Evolutionary conservation across 2,797 vertebrate species (phyloP), one percentile per base, ranked within the genome.

Genomic region (Periparus ater): DNA sequence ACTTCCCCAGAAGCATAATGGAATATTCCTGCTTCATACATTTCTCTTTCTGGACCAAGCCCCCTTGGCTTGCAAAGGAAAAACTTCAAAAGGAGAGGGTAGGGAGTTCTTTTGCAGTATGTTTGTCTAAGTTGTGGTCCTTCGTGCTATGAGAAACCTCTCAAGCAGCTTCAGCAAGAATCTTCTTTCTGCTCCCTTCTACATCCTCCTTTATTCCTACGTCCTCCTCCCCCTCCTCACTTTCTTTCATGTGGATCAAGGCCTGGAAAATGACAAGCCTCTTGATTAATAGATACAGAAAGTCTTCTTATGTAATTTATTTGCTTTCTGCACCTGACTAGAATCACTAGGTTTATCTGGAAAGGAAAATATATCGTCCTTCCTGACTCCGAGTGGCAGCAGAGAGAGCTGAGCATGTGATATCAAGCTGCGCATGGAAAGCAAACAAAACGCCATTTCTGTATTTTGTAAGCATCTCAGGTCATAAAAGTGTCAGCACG

Each of bases 271-370:
- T 98, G 98, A 98, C 98, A 97, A 91, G 94, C 55, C 83, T 93
- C 91, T 96, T 97, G 98, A 97, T 97, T 86, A 97, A 98, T 97
- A 97, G 98, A 97, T 96, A 95, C 95, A 85, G 91, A 55, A 96
- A 97, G 96, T 96, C 97, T 94, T 95, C 85, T 96, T 90, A 96
- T 97, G 95, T 97, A 97, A 98, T 98, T 98, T 98, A 98, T 98
- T 97, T 97, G 97, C 98, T 98, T 98, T 98, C 98, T 95, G 96
- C 98, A 98, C 98, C 98, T 98, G 98, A 95, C 97, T 96, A 97
- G 97, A 97, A 97, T 95, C 97, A 96, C 98, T 96, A 97, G 97
- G 96, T 95, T 95, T 93, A 96, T 97, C 96, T 65, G 91, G 86
- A 95, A 91, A 97, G 74, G 96, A 96, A 98, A 97, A 98, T 98